These are phyloP conservation scores for Calypte anna DNA, from an alignment of 2,113 vertebrate species.

Conservation along the genomic window DNA sequence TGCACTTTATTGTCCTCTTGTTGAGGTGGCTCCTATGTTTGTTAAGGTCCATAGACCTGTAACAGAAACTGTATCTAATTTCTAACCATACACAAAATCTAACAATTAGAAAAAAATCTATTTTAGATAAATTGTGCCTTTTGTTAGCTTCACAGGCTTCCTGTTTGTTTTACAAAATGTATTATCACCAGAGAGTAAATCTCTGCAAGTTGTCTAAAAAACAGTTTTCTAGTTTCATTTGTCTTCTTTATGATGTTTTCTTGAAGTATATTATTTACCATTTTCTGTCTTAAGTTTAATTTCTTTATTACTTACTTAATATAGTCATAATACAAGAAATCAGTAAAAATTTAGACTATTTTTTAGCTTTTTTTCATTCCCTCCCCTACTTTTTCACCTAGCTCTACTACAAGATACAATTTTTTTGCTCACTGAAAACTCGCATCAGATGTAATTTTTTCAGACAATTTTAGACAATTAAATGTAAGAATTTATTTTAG, in stretches of 20 bases:
- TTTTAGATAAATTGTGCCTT: neutral
- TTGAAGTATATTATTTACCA: neutral
- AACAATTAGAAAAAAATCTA: neutral
- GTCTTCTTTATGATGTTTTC: neutral
- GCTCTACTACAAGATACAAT: neutral
- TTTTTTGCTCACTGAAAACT: neutral
- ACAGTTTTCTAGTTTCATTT: neutral
- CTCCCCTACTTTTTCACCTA: neutral
- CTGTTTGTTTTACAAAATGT: neutral
- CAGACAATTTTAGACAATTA: neutral
- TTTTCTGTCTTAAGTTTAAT: neutral
- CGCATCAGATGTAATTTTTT: neutral
- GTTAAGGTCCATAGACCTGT: fast-evolving
- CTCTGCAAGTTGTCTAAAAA: neutral
- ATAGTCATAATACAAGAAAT: neutral
- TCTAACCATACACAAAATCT: neutral
- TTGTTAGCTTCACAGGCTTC: neutral
- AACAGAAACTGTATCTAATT: neutral
- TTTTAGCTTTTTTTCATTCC: neutral
- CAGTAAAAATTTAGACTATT: neutral
- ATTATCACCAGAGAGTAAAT: neutral
- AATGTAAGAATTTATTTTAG: neutral
- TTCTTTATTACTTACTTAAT: neutral
- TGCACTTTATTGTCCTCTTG: neutral
- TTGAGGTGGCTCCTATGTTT: neutral